Evolutionary conservation across 2,888 invertebrate species (phyloP).

Genomic region (Cistogaster globosa): DNA sequence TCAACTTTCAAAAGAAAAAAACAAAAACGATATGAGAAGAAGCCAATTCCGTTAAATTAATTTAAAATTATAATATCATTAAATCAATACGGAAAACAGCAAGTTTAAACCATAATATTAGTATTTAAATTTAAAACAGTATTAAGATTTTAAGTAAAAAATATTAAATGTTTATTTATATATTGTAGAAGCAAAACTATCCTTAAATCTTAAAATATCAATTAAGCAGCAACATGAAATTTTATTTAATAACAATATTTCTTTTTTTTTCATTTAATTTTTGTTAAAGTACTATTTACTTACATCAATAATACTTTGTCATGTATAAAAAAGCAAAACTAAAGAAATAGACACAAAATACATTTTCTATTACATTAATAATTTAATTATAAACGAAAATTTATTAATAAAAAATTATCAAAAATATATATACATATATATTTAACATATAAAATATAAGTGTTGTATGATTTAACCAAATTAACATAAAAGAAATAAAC

Average conservation of each 20-base stretch:
- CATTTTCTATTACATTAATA: conserved; percentile 56
- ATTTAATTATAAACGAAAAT: conserved; percentile 64
- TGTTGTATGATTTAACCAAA: conserved; percentile 69
- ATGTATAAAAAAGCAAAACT: conserved; percentile 55
- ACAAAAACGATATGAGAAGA: conserved; percentile 46
- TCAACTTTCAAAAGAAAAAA: conserved; percentile 72
- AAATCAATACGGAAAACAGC: conserved; percentile 40
- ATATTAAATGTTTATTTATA: conserved; percentile 64
- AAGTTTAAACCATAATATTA: conserved; percentile 49
- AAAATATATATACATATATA: conserved; percentile 18
- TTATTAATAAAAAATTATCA: conserved; percentile 65
- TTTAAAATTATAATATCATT: conserved; percentile 67
- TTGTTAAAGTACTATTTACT: neutral
- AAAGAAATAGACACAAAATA: conserved; percentile 46
- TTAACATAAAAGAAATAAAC: conserved; percentile 46
- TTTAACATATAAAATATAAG: conserved; percentile 59
- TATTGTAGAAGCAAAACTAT: conserved; percentile 29
- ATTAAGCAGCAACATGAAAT: conserved; percentile 23
- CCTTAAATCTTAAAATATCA: conserved; percentile 34
- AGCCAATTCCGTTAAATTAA: conserved; percentile 69
- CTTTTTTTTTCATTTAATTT: conserved; percentile 17
- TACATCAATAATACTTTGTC: conserved; percentile 27
- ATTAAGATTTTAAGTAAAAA: conserved; percentile 68
- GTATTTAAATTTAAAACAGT: conserved; percentile 59
- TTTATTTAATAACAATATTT: conserved; percentile 9